Evolutionary conservation across 2,113 vertebrate genomes (phyloP).

Genomic region (Puntigrus tetrazona): DNA sequence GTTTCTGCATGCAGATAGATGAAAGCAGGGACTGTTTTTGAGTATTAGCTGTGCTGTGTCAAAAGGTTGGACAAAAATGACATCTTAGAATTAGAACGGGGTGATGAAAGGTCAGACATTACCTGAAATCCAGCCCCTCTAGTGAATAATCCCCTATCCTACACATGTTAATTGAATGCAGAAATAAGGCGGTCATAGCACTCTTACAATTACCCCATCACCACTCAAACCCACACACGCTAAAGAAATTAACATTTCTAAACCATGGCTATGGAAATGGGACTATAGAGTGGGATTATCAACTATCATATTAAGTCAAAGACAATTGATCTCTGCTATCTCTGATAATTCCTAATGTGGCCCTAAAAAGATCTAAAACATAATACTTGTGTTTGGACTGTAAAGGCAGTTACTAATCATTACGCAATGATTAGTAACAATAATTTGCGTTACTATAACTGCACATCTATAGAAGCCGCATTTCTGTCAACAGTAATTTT

Average conservation of each 20-base stretch:
- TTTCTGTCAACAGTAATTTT: background rate
- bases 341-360: background rate
- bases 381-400: background rate
- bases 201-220: background rate
- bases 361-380: background rate
- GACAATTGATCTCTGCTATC: background rate
- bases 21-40: background rate
- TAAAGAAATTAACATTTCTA: slow-evolving; percentile 9
- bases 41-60: background rate
- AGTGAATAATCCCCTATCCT: slow-evolving; percentile 1
- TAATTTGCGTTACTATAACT: background rate
- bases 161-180: background rate
- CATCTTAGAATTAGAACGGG: slow-evolving; percentile 4
- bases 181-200: background rate
- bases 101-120: background rate
- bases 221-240: background rate
- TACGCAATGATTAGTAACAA: background rate
- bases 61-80: background rate
- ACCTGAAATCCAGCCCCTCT: background rate
- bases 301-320: background rate
- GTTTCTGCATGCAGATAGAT: slow-evolving; percentile 19
- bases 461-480: background rate
- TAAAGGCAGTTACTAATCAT: background rate
- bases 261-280: background rate
- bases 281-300: background rate